phyloP scores from a whole-genome alignment of 1,140 invertebrate genomes.

The Temnothorax nylanderi region DNA sequence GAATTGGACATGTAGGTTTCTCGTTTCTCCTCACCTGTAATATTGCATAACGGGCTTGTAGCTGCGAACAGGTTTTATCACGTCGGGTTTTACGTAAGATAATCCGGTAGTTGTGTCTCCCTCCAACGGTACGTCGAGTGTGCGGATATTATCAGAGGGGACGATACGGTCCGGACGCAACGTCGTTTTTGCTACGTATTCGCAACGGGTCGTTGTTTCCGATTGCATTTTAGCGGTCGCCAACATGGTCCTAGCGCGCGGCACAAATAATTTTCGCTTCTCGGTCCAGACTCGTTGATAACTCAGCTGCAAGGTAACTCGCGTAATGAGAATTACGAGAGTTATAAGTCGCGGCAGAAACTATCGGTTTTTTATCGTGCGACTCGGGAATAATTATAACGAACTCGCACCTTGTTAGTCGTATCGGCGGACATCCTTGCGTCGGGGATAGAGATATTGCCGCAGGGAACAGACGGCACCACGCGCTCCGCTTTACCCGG shows the following conservation, averaged over 20 bases:
- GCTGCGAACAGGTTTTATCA: conserved; percentile 65
- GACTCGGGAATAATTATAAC: not conserved
- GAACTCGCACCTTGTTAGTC: conserved; percentile 79
- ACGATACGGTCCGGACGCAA: conserved; percentile 78
- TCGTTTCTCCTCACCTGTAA: conserved; percentile 68
- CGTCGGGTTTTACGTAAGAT: conserved; percentile 76
- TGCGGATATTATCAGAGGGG: conserved; percentile 83
- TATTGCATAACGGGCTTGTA: conserved; percentile 78
- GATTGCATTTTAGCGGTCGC: conserved; percentile 89
- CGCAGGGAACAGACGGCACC: conserved; percentile 73
- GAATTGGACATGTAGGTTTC: not conserved
- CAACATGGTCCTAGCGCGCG: conserved; percentile 67
- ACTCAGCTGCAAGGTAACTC: conserved; percentile 74
- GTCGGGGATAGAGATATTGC: conserved; percentile 75
- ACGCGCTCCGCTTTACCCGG: conserved; percentile 50
- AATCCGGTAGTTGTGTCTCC: conserved; percentile 76
- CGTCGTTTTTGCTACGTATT: conserved; percentile 88
- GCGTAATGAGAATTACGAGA: not conserved
- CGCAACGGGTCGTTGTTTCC: conserved; percentile 89
- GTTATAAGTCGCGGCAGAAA: not conserved
- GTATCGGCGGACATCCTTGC: conserved; percentile 80
- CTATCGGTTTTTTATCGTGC: not conserved
- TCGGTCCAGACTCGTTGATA: conserved; percentile 76
- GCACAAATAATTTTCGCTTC: conserved; percentile 77
- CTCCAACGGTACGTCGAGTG: conserved; percentile 79